Evolutionary conservation across 2,888 invertebrate genomes (phyloP), one percentile per base, ranked within the genome.

Genomic region (Zaprionus bogoriensis): DNA sequence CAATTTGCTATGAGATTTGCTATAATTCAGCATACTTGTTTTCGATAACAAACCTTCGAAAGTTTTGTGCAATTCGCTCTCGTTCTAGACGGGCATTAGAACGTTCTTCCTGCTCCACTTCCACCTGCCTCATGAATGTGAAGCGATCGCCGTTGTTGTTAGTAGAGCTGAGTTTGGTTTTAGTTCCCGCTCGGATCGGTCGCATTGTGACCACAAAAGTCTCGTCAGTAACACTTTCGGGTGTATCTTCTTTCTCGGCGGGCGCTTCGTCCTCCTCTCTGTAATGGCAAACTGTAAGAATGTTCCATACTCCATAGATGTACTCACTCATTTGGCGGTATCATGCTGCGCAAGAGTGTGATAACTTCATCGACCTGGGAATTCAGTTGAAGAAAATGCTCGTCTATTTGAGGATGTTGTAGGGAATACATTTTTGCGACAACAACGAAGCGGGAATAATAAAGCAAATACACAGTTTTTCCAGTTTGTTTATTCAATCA

Each of bases 81-180:
- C 95, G 92, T 61, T 94, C 92, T 78, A 93, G 93, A 39, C 93
- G 92, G 55, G 95, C 94, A 48, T 93, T 92, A 4, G 93, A 92
- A 22, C 96, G 92, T 74, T 92, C 92, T 3, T 94, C 93, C 0
- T 95, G 95, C 87, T 97, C 96, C 79, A 93, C 93, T 79, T 95
- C 94, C 6, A 96, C 91, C 88, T 94, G 93, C 45, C 92, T 92
- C 96, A 96, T 96, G 90, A 96, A 96, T 2, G 93, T 92, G 20
- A 94, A 94, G 91, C 92, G 92, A 84, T 93, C 92, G 66, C 92
- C 90, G 84, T 91, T 91, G 7, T 86, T 90, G 90, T 60, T 61
- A 0, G 19, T n/a, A n/a, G n/a, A n/a, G n/a, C n/a, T n/a, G n/a
- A n/a, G n/a, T n/a, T n/a, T n/a, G n/a, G n/a, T n/a, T n/a, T 14